These are phyloP conservation scores for Drosophila nikananu DNA, from an alignment of 1,140 invertebrate species.

Conservation along the genomic window DNA sequence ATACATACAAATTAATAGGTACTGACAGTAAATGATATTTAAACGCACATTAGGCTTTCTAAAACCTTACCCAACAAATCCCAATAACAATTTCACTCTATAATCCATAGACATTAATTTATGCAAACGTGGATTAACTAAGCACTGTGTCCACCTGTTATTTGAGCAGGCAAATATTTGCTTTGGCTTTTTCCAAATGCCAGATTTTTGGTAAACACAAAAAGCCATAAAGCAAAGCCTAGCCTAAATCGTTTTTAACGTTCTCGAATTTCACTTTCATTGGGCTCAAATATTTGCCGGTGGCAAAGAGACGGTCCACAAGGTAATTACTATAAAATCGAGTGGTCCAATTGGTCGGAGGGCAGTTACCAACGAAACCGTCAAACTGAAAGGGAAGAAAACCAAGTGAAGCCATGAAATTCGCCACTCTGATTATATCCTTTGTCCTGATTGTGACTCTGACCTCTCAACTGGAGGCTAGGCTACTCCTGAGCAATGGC, in stretches of 20 bases:
- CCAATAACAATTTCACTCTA: background rate
- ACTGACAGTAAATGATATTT: background rate
- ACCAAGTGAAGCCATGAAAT: conserved; percentile 42
- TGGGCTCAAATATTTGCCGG: conserved; percentile 46
- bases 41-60: background rate
- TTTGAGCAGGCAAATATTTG: conserved; percentile 30
- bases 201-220: conserved; percentile 36
- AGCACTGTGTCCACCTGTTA: conserved; percentile 14
- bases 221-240: conserved; percentile 2
- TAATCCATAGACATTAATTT: conserved; percentile 10
- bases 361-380: background rate
- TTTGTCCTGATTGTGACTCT: conserved; percentile 27
- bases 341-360: background rate
- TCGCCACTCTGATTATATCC: conserved; percentile 5
- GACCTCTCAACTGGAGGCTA: conserved; percentile 18
- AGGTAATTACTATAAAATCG: conserved; percentile 50
- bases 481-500: conserved; percentile 39
- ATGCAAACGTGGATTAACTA: conserved; percentile 25
- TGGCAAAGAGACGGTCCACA: conserved; percentile 10
- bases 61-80: conserved; percentile 13
- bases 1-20: background rate
- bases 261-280: conserved; percentile 58
- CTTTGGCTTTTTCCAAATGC: conserved; percentile 13
- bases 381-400: background rate
- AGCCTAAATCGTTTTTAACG: conserved; percentile 7